A percentile compares a stretch with the other conserved stretches of the same genome.
Conservation (phyloP, 2,113 vertebrate genomes). For the Hiodon alosoides region DNA sequence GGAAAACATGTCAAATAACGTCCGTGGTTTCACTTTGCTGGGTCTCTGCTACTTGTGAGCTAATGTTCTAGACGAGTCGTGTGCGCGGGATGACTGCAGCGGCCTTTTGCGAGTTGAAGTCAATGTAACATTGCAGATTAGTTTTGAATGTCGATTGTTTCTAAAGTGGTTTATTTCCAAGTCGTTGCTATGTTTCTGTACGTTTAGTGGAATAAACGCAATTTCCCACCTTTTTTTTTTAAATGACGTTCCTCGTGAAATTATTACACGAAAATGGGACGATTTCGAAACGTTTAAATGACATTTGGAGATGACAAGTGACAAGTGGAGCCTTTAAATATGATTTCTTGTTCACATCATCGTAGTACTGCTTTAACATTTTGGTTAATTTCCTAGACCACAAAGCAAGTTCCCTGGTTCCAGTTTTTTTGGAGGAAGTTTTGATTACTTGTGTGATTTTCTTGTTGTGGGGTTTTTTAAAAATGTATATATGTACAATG, state of each 20-base stretch:
- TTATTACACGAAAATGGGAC: conserved; percentile 1
- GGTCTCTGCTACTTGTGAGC: not conserved
- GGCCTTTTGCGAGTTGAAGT: not conserved
- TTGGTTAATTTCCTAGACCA: too few relatives aligned
- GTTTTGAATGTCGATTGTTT: conserved; percentile 78
- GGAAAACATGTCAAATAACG: too few relatives aligned
- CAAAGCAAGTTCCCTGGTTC: too few relatives aligned
- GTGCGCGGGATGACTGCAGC: not conserved
- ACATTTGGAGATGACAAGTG: not conserved
- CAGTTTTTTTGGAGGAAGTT: too few relatives aligned
- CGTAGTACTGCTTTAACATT: too few relatives aligned
- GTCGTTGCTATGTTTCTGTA: conserved; percentile 75
- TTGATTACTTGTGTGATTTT: too few relatives aligned
- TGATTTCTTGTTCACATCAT: too few relatives aligned
- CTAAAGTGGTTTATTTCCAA: conserved; percentile 77
- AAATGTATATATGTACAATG: too few relatives aligned
- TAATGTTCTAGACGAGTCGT: not conserved
- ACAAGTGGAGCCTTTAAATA: too few relatives aligned
- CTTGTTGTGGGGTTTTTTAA: too few relatives aligned
- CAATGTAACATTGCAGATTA: conserved; percentile 38
- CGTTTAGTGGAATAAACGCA: conserved; percentile 71
- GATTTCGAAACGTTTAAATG: not conserved
- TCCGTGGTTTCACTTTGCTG: not conserved
- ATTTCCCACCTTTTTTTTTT: conserved; percentile 54
- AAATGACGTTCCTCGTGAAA: conserved; percentile 22